Evolutionary conservation across 1,140 invertebrate genomes (phyloP), one percentile per base, ranked within the genome.

Genomic region (Brachionus angularis): DNA sequence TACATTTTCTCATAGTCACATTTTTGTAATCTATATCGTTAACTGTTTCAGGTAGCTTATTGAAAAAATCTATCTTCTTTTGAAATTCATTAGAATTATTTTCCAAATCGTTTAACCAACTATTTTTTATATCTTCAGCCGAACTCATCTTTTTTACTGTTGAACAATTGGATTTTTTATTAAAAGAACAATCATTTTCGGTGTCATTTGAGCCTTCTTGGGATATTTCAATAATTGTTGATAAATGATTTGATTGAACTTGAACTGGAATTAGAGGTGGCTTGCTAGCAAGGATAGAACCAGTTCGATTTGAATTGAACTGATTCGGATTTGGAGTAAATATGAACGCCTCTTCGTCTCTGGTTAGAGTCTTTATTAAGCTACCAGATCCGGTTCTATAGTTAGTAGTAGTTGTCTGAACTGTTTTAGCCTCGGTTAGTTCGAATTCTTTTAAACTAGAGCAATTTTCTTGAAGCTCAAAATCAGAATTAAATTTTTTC

Each of bases 31-130:
- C 53, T 25, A 23, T 25, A 5, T 58, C 53, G 12, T n/a, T n/a
- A 36, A 16, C 8, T 21, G 14, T 0, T 10, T 1, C 10, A 27
- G 1, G 1, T 34, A 14, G 1, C 39, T 58, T 58, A 23, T 39
- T 58, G 23, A 58, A 58, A 58, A 58, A 58, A 14, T 58, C 53
- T 5, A 58, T 21, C 5, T 58, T 58, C n/a, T 58, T 58, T 23
- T 58, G 53, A 58, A 58, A 58, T 39, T 58, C 53, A 25, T 36
- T 36, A 18, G 53, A 58, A 23, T 58, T 58, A 23, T 21, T 21
- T 1, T 58, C 53, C 4, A 58, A 39, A 21, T 58, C 53, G 12
- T 34, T 58, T 8, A 58, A 21, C 53, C 53, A 58, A 42, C 39
- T 42, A 39, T 21, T 21, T 33, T 34, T 36, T n/a, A 7, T 58